Conservation (phyloP, 2,888 invertebrate genomes). For the Augiades crinisus region DNA sequence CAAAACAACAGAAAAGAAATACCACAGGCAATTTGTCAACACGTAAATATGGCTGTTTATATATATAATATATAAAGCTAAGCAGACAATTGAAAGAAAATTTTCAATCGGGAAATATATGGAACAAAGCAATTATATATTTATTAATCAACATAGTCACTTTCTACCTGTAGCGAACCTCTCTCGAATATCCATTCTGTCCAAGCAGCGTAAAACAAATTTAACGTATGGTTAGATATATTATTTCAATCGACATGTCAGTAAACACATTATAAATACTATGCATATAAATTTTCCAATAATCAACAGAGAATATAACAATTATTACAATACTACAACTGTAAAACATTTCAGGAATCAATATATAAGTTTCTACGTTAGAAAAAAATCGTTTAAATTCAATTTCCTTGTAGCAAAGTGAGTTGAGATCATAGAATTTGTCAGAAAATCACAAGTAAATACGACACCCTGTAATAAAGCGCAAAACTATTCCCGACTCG, state of each 20-base stretch:
- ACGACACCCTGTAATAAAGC: background rate
- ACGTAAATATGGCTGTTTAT: constrained; percentile 19
- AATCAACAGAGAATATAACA: constrained; percentile 58
- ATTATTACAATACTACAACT: constrained; percentile 42
- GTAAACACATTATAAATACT: constrained; percentile 59
- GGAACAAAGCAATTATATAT: constrained; percentile 45
- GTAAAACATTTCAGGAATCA: constrained; percentile 42
- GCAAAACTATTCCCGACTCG: constrained; percentile 3
- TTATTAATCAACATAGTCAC: constrained; percentile 17
- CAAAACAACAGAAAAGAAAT: constrained; percentile 57
- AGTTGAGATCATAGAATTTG: constrained; percentile 2
- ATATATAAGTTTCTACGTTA: constrained; percentile 30
- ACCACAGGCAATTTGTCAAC: constrained; percentile 59
- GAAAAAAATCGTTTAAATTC: constrained; percentile 13
- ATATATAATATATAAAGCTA: constrained; percentile 24
- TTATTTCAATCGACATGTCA: constrained; percentile 46
- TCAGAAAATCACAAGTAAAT: background rate
- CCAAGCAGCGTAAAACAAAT: constrained; percentile 65
- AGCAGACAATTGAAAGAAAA: constrained; percentile 19
- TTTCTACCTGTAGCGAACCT: constrained; percentile 71
- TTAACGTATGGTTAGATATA: constrained; percentile 31
- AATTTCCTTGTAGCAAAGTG: constrained; percentile 13
- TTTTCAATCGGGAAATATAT: constrained; percentile 7
- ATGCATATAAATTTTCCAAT: constrained; percentile 62
- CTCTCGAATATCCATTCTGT: constrained; percentile 74